A percentile compares a stretch with the other conserved stretches of the same genome.
Conservation (phyloP, 2,888 invertebrate species). For the Adineta ricciae region DNA sequence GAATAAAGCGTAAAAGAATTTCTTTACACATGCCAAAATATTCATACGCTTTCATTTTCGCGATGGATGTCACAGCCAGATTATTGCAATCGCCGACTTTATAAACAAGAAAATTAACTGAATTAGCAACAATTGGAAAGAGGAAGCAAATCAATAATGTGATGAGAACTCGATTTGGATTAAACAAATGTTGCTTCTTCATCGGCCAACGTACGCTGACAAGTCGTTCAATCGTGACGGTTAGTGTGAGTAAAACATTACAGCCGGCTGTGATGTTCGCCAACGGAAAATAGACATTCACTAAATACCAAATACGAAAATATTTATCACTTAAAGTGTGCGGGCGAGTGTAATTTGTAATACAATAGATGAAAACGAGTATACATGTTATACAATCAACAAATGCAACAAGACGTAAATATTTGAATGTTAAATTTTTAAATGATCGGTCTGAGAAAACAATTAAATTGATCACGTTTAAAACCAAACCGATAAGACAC, state of each 20-base stretch:
- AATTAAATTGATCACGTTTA: constrained; percentile 28
- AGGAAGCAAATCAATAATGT: constrained; percentile 27
- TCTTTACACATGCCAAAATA: constrained; percentile 28
- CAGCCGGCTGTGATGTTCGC: constrained; percentile 30
- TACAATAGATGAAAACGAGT: constrained; percentile 29
- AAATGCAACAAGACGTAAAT: constrained; percentile 30
- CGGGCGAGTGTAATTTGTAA: constrained; percentile 31
- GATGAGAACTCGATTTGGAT: constrained; percentile 15
- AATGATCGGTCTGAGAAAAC: constrained; percentile 30
- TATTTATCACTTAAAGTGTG: constrained; percentile 28
- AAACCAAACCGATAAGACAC: constrained; percentile 25
- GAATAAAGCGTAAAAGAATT: constrained; percentile 26
- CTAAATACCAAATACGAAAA: constrained; percentile 26
- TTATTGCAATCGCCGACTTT: constrained; percentile 28
- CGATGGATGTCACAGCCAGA: not conserved
- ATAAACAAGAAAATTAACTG: constrained; percentile 31
- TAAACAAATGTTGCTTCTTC: constrained; percentile 26
- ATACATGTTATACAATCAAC: constrained; percentile 30
- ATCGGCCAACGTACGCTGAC: constrained; percentile 32
- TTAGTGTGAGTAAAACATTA: constrained; percentile 27
- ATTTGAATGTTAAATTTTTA: constrained; percentile 32
- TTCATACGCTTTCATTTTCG: constrained; percentile 18
- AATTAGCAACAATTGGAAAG: constrained; percentile 25
- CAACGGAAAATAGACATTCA: constrained; percentile 30
- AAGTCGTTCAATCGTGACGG: constrained; percentile 31